Conservation (phyloP, 2,113 vertebrate species). For the Rhombomys opimus region DNA sequence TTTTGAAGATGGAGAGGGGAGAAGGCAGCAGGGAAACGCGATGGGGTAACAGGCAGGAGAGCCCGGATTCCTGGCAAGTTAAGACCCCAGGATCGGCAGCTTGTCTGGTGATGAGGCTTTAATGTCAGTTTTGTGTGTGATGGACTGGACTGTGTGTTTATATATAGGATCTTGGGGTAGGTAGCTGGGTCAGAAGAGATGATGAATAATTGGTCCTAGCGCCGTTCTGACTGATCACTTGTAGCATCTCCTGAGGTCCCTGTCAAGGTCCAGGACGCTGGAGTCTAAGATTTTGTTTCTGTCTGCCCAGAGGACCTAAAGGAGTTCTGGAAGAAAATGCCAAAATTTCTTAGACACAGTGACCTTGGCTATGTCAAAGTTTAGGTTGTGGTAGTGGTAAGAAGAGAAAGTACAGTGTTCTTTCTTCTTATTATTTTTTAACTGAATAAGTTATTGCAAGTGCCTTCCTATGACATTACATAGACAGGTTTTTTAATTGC, state of each 20-base stretch:
- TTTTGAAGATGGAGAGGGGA: background rate
- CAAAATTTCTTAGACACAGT: conserved; percentile 2
- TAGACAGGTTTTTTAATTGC: conserved; percentile 1
- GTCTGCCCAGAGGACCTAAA: background rate
- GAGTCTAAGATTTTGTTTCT: background rate
- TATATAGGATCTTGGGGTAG: background rate
- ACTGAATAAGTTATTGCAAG: background rate
- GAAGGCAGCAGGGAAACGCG: background rate
- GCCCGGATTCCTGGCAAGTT: background rate
- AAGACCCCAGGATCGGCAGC: background rate
- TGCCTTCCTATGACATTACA: conserved; percentile 32
- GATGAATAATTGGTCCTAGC: background rate
- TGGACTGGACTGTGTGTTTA: background rate
- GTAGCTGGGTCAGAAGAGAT: background rate
- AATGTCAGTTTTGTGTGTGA: background rate
- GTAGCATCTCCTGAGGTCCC: background rate
- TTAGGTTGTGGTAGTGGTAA: background rate
- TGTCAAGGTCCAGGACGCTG: background rate
- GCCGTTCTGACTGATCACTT: background rate
- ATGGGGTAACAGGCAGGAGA: background rate
- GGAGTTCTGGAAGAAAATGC: background rate
- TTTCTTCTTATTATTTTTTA: background rate
- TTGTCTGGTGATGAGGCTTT: background rate
- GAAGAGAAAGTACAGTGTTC: background rate
- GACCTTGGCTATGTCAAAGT: background rate